Base-by-base conservation (phyloP, 2,113 vertebrate species). In the Semnopithecus entellus region DNA sequence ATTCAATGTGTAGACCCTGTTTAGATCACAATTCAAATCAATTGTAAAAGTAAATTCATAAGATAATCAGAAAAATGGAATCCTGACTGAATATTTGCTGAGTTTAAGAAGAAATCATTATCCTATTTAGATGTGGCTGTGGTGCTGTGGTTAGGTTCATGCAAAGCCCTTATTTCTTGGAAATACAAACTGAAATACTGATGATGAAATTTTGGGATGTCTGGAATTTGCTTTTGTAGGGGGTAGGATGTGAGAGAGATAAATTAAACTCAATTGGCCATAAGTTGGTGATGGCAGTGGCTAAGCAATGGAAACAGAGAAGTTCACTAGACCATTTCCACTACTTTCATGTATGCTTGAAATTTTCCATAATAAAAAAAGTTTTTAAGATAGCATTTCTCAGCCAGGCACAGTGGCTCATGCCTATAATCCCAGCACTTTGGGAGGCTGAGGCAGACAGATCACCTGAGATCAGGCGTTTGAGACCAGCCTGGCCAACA, bases 51-150 rank as follows among this genome's bases (percentile, higher is more conserved):
- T 52, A 95, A 85, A 91, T 55, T 79, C 48, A 18, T 61, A 43
- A 91, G 32, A 68, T 25, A 86, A 92, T 45, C 79, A 89, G 52
- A 89, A 97, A 97, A 73, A 89, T 5, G 10, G 80, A 95, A 70
- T n/a, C 40, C 79, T 66, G 43, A 55, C 55, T 43, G 30, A 43
- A 75, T 81, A 59, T 59, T 78, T 80, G 25, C 61, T 84, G 38
- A 76, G 64, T 91, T 81, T 79, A 90, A 73, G 80, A 86, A 88
- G 59, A 43, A 13, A 81, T 27, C 22, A 7, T 64, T 72, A 50
- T 9, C 23, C 61, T 76, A 12, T n/a, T 91, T 50, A 87, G 70
- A 70, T 73, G 27, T 61, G 12, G 61, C 75, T 13, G 22, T 13
- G 73, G 17, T 30, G 30, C 25, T 38, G 2, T 61, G 27, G 70